Conservation (phyloP, 2,888 invertebrate species). For the Drosophila macrospina region DNA sequence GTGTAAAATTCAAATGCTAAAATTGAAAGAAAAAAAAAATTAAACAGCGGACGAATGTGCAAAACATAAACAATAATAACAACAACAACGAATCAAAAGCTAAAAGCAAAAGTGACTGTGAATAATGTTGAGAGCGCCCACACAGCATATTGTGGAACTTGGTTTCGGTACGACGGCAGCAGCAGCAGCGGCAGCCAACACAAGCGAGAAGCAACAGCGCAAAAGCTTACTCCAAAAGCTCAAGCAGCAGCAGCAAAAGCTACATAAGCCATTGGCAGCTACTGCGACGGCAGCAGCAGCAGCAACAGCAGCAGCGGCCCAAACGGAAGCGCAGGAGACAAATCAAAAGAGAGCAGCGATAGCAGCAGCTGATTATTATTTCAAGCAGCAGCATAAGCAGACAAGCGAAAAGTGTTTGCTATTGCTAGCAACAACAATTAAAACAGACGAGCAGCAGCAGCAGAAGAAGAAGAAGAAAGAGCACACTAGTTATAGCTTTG, state of each 20-base stretch:
- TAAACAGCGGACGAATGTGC: conserved; percentile 37
- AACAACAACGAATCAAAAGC: conserved; percentile 33
- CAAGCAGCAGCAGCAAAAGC: conserved; percentile 65
- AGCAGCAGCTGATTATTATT: conserved; percentile 61
- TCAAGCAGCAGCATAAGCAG: conserved; percentile 52
- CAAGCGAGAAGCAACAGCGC: conserved; percentile 46
- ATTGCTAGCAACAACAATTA: conserved; percentile 53
- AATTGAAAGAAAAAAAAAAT: conserved; percentile 38
- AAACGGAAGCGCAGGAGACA: conserved; percentile 50
- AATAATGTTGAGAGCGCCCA: conserved; percentile 86
- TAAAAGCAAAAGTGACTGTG: conserved; percentile 78
- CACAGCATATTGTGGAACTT: conserved; percentile 85
- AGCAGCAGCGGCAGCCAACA: conserved; percentile 41
- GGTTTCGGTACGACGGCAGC: conserved; percentile 79
- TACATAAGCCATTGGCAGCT: conserved; percentile 31
- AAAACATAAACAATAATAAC: conserved; percentile 47
- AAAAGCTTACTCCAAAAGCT: conserved; percentile 66
- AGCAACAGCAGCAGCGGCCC: conserved; percentile 41
- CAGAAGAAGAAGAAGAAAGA: conserved; percentile 69
- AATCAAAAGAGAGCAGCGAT: conserved; percentile 56
- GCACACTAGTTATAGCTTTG: conserved; percentile 66
- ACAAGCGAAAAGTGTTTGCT: conserved; percentile 65
- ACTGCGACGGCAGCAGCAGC: conserved; percentile 50
- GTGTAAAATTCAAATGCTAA: conserved; percentile 45
- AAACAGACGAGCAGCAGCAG: conserved; percentile 41